These are phyloP conservation scores for Perodicticus potto DNA, from an alignment of 2,797 vertebrate species.

Conservation along the genomic window DNA sequence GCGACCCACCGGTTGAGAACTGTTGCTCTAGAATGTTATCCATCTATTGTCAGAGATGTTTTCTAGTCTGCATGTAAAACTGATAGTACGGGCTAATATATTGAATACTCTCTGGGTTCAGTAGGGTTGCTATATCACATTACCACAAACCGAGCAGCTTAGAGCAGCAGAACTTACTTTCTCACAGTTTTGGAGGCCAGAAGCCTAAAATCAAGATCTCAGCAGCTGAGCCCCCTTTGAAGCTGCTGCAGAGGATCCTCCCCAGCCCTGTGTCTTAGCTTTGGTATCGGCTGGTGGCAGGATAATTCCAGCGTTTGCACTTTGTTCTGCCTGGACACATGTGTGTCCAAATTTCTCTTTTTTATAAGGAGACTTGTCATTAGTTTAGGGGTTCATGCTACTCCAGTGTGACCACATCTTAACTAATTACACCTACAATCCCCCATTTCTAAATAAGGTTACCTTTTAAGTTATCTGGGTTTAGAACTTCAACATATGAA, in stretches of 20 bases:
- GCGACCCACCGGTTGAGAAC: too few relatives aligned
- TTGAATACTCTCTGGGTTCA: neutral
- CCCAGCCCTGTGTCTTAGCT: too few relatives aligned
- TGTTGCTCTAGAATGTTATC: too few relatives aligned
- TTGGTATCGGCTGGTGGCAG: neutral
- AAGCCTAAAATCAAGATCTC: neutral
- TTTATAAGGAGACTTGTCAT: neutral
- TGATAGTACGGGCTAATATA: neutral
- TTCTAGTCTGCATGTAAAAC: neutral
- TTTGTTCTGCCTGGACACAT: neutral
- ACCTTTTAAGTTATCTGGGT: neutral
- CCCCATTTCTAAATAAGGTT: neutral
- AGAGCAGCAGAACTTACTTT: neutral
- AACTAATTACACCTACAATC: neutral
- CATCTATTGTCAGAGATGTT: neutral
- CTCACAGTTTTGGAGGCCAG: neutral
- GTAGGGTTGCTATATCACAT: neutral
- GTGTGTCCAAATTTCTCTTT: neutral
- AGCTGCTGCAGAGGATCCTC: neutral
- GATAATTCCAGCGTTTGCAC: rapidly evolving
- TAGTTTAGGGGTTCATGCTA: neutral
- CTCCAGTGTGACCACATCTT: neutral
- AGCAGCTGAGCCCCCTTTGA: rapidly evolving
- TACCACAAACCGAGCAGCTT: neutral
- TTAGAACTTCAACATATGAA: neutral